Evolutionary conservation across 2,113 vertebrate genomes (phyloP).

Genomic region (Ctenomys sociabilis): DNA sequence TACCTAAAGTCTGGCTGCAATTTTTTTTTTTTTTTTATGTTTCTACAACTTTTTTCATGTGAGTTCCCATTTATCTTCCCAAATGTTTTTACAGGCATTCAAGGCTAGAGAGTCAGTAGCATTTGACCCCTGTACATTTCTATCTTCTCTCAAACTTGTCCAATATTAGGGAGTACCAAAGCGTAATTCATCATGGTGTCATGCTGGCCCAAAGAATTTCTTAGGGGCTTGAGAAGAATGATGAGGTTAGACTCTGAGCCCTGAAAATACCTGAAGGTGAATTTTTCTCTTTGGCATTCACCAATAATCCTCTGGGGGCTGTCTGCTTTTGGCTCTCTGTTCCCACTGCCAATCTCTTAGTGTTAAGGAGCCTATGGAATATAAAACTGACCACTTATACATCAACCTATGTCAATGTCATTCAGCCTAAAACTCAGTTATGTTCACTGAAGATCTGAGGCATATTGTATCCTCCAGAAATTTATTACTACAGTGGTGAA

Average conservation of each 20-base stretch:
- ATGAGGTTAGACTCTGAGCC: constrained; percentile 42
- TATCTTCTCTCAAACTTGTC: constrained; percentile 55
- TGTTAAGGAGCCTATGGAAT: not conserved
- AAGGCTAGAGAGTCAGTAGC: constrained; percentile 20
- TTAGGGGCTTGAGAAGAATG: constrained; percentile 58
- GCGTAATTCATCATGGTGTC: constrained; percentile 68
- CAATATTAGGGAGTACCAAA: constrained; percentile 56
- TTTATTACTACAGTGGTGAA: not conserved
- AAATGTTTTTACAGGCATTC: constrained; percentile 27
- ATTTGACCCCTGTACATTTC: constrained; percentile 68
- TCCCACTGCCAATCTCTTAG: not conserved
- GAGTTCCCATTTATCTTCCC: constrained; percentile 49
- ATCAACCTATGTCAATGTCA: not conserved
- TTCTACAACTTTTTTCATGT: not conserved
- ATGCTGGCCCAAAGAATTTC: constrained; percentile 57
- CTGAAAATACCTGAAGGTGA: constrained; percentile 6
- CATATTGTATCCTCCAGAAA: not conserved
- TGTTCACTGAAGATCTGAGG: not conserved
- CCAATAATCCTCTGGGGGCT: not conserved
- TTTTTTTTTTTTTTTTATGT: not conserved
- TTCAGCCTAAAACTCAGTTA: not conserved
- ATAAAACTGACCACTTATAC: not conserved
- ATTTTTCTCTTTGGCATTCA: constrained; percentile 13
- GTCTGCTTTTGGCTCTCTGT: not conserved
- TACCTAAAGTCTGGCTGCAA: not conserved